Percentiles rank a stretch among this genome's conserved stretches.
Conservation (phyloP, 2,797 vertebrate genomes). For the Phoeniculus purpureus region DNA sequence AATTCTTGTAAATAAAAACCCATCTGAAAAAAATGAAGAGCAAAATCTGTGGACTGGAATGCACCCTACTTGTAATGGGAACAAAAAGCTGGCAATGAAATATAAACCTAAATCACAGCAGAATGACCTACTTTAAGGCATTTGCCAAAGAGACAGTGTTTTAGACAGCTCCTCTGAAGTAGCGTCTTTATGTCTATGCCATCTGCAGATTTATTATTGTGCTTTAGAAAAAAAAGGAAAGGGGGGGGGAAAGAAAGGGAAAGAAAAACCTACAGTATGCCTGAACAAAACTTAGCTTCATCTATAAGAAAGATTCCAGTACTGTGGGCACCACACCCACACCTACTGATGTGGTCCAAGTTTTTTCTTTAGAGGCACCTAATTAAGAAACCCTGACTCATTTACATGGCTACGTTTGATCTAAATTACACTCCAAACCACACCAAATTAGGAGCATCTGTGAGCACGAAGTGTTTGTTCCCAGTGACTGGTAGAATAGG, state of each 20-base stretch:
- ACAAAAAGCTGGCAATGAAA: constrained; percentile 88
- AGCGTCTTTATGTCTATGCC: constrained; percentile 85
- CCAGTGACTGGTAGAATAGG: constrained; percentile 83
- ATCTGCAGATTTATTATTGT: constrained; percentile 84
- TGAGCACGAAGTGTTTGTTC: constrained; percentile 93
- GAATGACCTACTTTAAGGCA: constrained; percentile 95
- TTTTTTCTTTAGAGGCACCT: constrained; percentile 90
- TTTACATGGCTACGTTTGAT: constrained; percentile 99
- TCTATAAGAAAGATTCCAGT: constrained; percentile 83
- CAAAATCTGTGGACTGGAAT: constrained; percentile 85
- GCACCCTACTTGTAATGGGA: constrained; percentile 86
- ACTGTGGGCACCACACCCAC: constrained; percentile 88
- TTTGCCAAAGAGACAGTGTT: constrained; percentile 89
- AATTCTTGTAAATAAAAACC: constrained; percentile 87
- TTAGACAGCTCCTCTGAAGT: constrained; percentile 85
- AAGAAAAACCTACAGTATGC: constrained; percentile 54
- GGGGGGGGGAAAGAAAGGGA: background rate
- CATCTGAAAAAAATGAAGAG: constrained; percentile 74
- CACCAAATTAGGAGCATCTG: constrained; percentile 99
- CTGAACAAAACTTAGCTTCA: constrained; percentile 76
- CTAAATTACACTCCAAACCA: constrained; percentile 99
- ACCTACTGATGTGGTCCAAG: constrained; percentile 94
- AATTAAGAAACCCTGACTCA: constrained; percentile 99
- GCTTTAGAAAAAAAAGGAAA: constrained; percentile 60
- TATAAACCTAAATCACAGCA: constrained; percentile 93